Evolutionary conservation across 2,888 invertebrate species (phyloP), one percentile per base, ranked within the genome.

Genomic region (Caenorhabditis sp.): DNA sequence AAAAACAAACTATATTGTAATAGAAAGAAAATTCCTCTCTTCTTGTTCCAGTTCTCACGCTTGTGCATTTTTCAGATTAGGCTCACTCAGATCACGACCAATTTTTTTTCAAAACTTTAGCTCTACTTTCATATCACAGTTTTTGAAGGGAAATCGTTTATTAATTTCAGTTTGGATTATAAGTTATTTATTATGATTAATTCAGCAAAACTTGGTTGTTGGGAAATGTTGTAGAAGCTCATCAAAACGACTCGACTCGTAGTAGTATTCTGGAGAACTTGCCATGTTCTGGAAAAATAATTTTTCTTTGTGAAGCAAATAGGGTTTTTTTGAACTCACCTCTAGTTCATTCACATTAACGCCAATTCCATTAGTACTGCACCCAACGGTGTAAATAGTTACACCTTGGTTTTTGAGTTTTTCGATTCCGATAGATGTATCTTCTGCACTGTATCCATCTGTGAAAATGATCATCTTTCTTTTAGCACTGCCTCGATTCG

Each of bases 381-480:
- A 64, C 31, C 78, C 78, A 57, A 78, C 70, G 0, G 73, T 75
- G 58, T 66, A 75, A 1, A 78, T 67, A 14, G 23, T 59, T 0
- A 75, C 72, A 12, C 78, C 78, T 23, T 57, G 56, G 1, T 53
- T 58, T 49, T 75, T 75, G 21, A 78, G 66, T 2, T 59, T 59
- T 27, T 71, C 68, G 21, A 70, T 65, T 10, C 78, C 78, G 73
- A 26, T 62, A n/a, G 60, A 12, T 4, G 78, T 76, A 49, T 72
- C 70, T 27, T 78, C 78, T 1, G 71, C 66, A 52, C 70, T 70
- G 57, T 73, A 78, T 21, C 78, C 78, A 58, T 78, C 78, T 1
- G 78, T 76, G 52, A 78, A 78, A 17, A 78, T 17, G 0, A 78
- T 57, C 0, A 78, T 25, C 14, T 64, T 63, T 27, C 60, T 63